Base-by-base conservation (phyloP, 2,113 vertebrate species). In the Glaucomys volans region DNA sequence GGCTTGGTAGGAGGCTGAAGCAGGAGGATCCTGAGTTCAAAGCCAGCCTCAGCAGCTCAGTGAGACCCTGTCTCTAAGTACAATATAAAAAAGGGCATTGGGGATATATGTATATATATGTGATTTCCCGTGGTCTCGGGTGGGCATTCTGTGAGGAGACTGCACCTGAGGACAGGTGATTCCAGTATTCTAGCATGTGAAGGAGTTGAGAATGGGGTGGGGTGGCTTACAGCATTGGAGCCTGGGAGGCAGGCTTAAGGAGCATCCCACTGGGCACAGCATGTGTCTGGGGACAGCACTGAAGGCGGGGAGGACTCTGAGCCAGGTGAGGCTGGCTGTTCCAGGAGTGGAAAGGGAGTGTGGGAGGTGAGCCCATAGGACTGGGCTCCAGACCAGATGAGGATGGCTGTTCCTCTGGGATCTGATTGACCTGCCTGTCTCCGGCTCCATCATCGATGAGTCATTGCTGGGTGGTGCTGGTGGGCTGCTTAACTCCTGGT, bases 131-230 rank as follows among this genome's bases (percentile, higher is more conserved):
- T 28, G 44, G 42, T 59, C 13, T 9, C 42, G 26, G n/a, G 40
- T 22, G 4, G 32, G 5, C 3, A 4, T 69, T 62, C 32, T 37
- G 0, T 79, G 64, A 22, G 24, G 37, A 52, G 1, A 24, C n/a
- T 9, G 9, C 13, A 5, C 14, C 50, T 8, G 22, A 13, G n/a
- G 86, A 22, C 40, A 35, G 9, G 16, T 18, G 80, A 47, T 1
- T 9, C 1, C 28, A 5, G 1, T 47, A 3, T n/a, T 26, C 28
- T 2, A 22, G 37, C 5, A 0, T 0, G 0, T 8, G 24, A 3
- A 32, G 20, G 16, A 28, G n/a, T 6, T 4, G n/a, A 47, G 13
- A 40, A 13, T 2, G 22, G 17, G 8, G 8, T 47, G 5, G 37
- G 8, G 2, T 5, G 35, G 20, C 10, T 17, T 26, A 0, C 24